Base-by-base conservation (phyloP, 1,140 invertebrate genomes). In the Mycetomoellerius zeteki region DNA sequence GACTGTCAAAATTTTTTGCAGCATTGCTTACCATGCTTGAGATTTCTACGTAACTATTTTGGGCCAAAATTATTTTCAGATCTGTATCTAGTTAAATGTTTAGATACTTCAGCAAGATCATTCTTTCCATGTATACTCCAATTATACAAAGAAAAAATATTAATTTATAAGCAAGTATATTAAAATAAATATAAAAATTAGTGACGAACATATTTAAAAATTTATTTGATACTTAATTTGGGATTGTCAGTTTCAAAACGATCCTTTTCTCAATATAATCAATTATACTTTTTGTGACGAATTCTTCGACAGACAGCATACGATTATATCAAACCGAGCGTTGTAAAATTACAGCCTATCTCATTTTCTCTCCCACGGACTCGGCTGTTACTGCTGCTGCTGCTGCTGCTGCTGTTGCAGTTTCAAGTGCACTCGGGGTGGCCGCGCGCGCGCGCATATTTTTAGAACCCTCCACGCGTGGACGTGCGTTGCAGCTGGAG, bases 381-480 rank as follows among this genome's bases (percentile, higher is more conserved):
- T 58, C 64, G 14, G 27, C 1, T 37, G 54, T 27, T 19, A 43
- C 37, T 47, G 37, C 65, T 69, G 52, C 16, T 47, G 85, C 33
- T 37, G 27, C 60, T 77, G 82, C 86, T 21, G 64, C 37, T 43
- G 65, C 64, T 43, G 52, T 6, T 77, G 82, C 86, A 85, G 86
- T 92, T 93, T 93, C 90, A 92, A 92, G 92, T 91, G 89, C 89
- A 92, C 84, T 88, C 82, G 71, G 87, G 84, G 85, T 85, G 89
- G 89, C 87, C 84, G 16, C 69, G 52, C 87, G 60, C 69, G 65
- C 67, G 67, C 78, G 62, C 58, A 87, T 93, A 93, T 93, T 93
- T 93, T 93, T 93, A 93, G 93, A 88, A 85, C 81, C 86, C 86
- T 86, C 77, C 67, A 77, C 85, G 76, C 80, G 69, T 58, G 58